phyloP scores from a whole-genome alignment of 2,797 vertebrate species.

The Epinephelus coioides region DNA sequence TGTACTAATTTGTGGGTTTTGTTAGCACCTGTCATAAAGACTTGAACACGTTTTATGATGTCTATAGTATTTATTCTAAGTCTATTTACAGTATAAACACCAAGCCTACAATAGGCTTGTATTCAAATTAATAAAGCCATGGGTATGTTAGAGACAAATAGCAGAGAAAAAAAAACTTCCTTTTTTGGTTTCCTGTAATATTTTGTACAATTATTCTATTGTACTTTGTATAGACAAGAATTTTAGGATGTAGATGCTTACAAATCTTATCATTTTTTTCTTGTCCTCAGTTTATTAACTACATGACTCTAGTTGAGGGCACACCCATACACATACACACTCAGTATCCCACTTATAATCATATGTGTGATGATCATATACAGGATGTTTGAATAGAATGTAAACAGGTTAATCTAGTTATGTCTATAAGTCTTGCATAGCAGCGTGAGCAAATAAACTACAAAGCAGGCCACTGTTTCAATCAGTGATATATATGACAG shows the following conservation, averaged over 20 bases:
- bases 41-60: background rate
- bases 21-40: too few species aligned
- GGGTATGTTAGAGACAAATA: background rate
- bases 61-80: too few species aligned
- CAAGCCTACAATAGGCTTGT: too few species aligned
- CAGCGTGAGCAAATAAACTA: background rate
- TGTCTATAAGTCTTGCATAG: background rate
- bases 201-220: background rate
- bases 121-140: background rate
- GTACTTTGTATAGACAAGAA: background rate
- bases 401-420: background rate
- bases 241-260: too few species aligned
- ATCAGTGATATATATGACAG: background rate
- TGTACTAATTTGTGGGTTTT: background rate
- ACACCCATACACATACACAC: background rate
- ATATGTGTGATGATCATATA: background rate
- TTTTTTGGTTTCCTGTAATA: background rate
- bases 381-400: background rate
- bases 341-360: background rate
- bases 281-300: background rate
- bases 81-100: background rate
- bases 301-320: background rate
- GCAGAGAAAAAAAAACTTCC: background rate
- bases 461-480: background rate
- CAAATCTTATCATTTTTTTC: background rate